phyloP scores from a whole-genome alignment of 2,888 invertebrate genomes.

The Hirtodrosophila duncani region DNA sequence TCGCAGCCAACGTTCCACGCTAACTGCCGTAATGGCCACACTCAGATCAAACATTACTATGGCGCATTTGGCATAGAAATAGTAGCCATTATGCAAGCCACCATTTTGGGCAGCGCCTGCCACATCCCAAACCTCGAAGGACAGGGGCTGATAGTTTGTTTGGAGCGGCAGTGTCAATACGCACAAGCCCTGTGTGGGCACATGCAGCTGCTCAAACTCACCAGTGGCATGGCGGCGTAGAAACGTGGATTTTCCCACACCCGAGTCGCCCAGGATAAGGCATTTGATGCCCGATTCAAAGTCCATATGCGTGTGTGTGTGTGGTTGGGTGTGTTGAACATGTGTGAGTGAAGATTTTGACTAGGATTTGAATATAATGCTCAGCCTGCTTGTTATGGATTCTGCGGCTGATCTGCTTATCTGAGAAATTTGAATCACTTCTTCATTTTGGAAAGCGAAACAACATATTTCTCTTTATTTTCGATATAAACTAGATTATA shows the following conservation, averaged over 20 bases:
- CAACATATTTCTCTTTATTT: too few relatives aligned
- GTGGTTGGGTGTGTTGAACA: neutral
- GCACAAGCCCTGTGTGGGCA: conserved; percentile 20
- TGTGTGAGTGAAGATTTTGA: too few relatives aligned
- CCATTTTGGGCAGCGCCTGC: conserved; percentile 13
- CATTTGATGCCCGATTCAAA: conserved; percentile 12
- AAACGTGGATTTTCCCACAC: conserved; percentile 30
- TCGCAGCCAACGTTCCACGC: conserved; percentile 16
- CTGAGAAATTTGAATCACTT: too few relatives aligned
- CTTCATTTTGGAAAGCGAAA: too few relatives aligned
- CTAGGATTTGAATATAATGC: too few relatives aligned
- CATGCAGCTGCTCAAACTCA: conserved; percentile 5
- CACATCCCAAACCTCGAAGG: conserved; percentile 28
- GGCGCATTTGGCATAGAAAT: conserved; percentile 25
- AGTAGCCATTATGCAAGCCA: conserved; percentile 23
- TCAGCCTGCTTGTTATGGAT: too few relatives aligned
- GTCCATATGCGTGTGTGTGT: conserved; percentile 10
- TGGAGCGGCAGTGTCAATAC: conserved; percentile 26
- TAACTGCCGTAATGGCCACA: conserved; percentile 7
- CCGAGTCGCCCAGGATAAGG: conserved; percentile 29
- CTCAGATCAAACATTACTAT: conserved; percentile 32
- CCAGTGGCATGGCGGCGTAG: conserved; percentile 28
- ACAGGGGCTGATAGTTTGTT: conserved; percentile 25
- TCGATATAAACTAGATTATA: too few relatives aligned
- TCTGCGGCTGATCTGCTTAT: too few relatives aligned